A percentile compares a stretch with the other conserved stretches of the same genome.
Conservation (phyloP, 2,113 vertebrate species). For the Alaudala cheleensis region DNA sequence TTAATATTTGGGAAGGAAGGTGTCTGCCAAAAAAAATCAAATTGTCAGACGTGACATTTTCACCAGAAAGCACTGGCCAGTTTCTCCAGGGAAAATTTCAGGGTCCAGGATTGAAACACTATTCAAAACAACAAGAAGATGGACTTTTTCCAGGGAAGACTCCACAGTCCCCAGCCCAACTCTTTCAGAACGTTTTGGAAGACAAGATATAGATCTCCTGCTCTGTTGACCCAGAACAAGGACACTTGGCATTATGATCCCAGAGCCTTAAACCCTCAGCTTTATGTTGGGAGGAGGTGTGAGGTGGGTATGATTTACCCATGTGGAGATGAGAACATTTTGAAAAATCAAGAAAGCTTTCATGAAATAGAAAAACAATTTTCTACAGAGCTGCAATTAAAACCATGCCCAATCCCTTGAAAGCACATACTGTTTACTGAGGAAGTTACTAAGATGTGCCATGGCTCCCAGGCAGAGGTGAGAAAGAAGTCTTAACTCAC, state of each 20-base stretch:
- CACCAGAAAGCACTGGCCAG: neutral
- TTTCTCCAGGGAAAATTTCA: neutral
- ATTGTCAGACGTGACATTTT: neutral
- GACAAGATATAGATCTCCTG: neutral
- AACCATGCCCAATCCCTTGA: neutral
- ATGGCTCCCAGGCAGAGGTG: neutral
- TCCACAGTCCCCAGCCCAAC: neutral
- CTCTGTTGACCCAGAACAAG: neutral
- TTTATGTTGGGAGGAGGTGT: neutral
- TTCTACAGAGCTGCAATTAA: neutral
- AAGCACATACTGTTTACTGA: neutral
- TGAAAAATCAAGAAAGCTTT: constrained; percentile 9
- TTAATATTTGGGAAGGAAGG: neutral
- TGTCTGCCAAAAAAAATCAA: neutral
- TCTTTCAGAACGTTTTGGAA: neutral
- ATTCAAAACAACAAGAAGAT: neutral
- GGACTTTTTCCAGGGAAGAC: neutral
- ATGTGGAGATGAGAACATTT: neutral
- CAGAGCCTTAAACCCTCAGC: neutral
- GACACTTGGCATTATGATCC: neutral
- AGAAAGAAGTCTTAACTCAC: neutral
- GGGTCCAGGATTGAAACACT: neutral
- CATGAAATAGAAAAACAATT: neutral
- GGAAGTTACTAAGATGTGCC: constrained; percentile 23
- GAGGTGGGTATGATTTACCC: neutral